Percentiles rank a stretch among this genome's conserved stretches.
Evolutionary conservation across 2,113 vertebrate species (phyloP).

Genomic region (Astur gentilis): DNA sequence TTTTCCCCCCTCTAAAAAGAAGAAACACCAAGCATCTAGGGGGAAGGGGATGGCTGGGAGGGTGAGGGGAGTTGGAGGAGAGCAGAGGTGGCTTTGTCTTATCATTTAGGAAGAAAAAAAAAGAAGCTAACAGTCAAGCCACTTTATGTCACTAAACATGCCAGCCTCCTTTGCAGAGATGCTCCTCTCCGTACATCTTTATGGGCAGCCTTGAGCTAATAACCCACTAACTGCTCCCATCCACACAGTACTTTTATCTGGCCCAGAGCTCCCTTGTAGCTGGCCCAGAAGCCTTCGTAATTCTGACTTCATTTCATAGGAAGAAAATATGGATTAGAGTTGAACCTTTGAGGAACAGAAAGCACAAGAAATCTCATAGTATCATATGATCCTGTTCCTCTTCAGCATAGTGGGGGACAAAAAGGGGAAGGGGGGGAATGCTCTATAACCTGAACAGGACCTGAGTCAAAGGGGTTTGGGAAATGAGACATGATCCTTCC

Average conservation of each 20-base stretch:
- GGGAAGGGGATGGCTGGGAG: constrained; percentile 30
- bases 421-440: accelerated
- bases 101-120: constrained; percentile 37
- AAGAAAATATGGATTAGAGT: not conserved
- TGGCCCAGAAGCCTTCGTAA: not conserved
- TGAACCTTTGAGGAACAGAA: not conserved
- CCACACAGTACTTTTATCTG: not conserved
- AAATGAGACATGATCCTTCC: not conserved
- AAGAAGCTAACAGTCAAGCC: constrained; percentile 55
- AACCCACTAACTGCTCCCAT: not conserved
- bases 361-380: not conserved
- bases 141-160: constrained; percentile 60
- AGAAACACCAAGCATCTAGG: constrained; percentile 66
- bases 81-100: constrained; percentile 51
- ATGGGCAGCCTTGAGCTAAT: not conserved
- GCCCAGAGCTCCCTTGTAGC: not conserved
- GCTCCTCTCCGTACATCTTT: not conserved
- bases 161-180: not conserved
- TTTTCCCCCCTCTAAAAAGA: constrained; percentile 8
- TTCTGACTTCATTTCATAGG: not conserved
- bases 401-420: not conserved
- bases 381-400: not conserved
- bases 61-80: not conserved
- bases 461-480: not conserved
- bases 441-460: not conserved